Percentiles rank a stretch among this genome's conserved stretches.
Evolutionary conservation across 2,888 invertebrate genomes (phyloP).

Genomic region (Peribatodes rhomboidaria): DNA sequence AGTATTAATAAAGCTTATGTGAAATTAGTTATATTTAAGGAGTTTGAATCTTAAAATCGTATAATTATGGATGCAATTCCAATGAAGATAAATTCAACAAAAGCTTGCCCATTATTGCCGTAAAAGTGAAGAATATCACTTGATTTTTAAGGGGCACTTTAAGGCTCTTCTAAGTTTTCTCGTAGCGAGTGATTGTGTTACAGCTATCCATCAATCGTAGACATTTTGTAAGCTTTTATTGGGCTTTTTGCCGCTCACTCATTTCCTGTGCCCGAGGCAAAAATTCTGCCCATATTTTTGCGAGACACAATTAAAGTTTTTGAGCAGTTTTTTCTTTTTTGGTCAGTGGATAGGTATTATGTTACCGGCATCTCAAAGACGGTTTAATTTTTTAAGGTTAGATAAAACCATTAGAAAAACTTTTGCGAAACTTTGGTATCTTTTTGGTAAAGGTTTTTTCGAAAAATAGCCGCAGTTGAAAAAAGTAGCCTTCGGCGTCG

Average conservation of each 20-base stretch:
- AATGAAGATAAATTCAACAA: conserved; percentile 28
- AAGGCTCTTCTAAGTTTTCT: conserved; percentile 72
- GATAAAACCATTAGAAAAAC: conserved; percentile 61
- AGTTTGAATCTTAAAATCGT: background rate
- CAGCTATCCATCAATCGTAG: conserved; percentile 82
- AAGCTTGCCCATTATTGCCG: conserved; percentile 55
- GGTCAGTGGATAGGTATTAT: conserved; percentile 79
- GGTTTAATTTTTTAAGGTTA: conserved; percentile 61
- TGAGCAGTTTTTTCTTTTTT: conserved; percentile 67
- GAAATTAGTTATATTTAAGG: background rate
- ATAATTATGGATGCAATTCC: conserved; percentile 18
- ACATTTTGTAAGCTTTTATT: conserved; percentile 78
- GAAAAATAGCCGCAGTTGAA: conserved; percentile 57
- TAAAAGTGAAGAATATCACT: conserved; percentile 82
- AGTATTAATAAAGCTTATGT: conserved; percentile 14
- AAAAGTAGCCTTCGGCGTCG: conserved; percentile 60
- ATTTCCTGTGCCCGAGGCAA: conserved; percentile 81
- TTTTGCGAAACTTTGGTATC: conserved; percentile 54
- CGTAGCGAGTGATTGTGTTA: conserved; percentile 81
- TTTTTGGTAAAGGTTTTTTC: conserved; percentile 59
- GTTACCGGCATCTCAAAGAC: conserved; percentile 67
- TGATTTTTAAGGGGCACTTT: conserved; percentile 84
- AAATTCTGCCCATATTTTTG: conserved; percentile 75
- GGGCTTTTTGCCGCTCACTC: conserved; percentile 75
- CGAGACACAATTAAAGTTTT: conserved; percentile 79